These are phyloP conservation scores for Peucedramus taeniatus DNA, from an alignment of 2,113 vertebrate species.

Conservation along the genomic window DNA sequence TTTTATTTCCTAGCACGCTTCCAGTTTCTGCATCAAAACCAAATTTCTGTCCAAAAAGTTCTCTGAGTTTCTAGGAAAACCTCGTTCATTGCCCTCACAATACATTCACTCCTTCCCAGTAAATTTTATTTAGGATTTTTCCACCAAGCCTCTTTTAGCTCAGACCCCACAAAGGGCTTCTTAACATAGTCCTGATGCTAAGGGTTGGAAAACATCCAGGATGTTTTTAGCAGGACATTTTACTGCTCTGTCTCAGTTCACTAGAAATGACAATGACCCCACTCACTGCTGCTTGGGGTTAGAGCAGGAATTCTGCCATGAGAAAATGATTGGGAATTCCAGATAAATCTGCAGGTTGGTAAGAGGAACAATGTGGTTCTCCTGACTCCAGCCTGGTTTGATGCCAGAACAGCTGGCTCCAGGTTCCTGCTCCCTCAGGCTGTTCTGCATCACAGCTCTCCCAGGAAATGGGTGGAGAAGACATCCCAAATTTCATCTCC, in stretches of 20 bases:
- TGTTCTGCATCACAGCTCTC: background rate
- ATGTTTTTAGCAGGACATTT: background rate
- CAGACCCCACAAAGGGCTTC: background rate
- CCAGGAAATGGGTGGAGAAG: background rate
- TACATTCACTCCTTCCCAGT: background rate
- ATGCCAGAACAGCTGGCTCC: background rate
- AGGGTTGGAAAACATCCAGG: background rate
- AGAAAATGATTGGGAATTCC: background rate
- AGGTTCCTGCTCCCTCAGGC: background rate
- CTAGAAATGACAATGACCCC: background rate
- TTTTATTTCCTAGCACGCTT: background rate
- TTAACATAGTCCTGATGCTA: background rate
- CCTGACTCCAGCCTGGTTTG: background rate
- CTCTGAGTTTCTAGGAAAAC: background rate
- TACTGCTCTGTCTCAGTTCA: background rate
- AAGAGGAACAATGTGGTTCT: background rate
- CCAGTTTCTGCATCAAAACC: background rate
- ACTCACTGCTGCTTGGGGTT: background rate
- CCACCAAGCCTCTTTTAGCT: background rate
- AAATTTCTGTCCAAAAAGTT: background rate
- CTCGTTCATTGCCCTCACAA: fast-evolving
- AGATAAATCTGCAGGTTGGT: background rate
- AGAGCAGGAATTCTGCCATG: background rate
- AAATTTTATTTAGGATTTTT: background rate
- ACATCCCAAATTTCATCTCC: background rate